Conservation (phyloP, 2,888 invertebrate species). For the Thereva nobilitata region DNA sequence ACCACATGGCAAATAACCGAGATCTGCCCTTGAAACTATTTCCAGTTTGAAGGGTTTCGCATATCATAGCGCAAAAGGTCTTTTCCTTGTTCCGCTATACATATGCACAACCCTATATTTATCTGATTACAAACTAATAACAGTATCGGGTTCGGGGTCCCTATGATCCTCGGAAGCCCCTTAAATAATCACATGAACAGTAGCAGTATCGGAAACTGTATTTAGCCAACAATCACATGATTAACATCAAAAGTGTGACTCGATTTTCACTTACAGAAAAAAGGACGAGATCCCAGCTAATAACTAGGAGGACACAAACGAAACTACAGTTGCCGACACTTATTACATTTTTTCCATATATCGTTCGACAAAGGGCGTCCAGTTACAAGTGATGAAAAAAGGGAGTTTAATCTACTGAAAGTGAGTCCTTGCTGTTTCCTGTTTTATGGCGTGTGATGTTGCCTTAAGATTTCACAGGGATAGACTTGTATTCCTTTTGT, state of each 20-base stretch:
- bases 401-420: constrained; percentile 5
- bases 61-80: too few relatives aligned
- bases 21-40: too few relatives aligned
- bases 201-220: constrained; percentile 29
- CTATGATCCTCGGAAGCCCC: constrained; percentile 1
- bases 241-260: constrained; percentile 33
- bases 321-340: constrained; percentile 22
- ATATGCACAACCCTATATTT: constrained; percentile 3
- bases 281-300: background rate
- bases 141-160: constrained; percentile 23
- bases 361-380: constrained; percentile 15
- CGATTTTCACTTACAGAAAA: constrained; percentile 16
- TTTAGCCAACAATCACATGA: constrained; percentile 30
- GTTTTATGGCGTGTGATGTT: background rate
- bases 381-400: constrained; percentile 14
- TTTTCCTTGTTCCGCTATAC: background rate
- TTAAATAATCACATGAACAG: constrained; percentile 9
- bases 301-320: constrained; percentile 11
- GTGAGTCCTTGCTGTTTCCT: constrained; percentile 7
- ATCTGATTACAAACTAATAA: constrained; percentile 35
- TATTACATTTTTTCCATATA: constrained; percentile 26
- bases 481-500: constrained; percentile 22
- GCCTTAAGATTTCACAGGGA: constrained; percentile 13
- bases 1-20: too few relatives aligned
- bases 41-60: too few relatives aligned